Evolutionary conservation across 2,113 vertebrate genomes (phyloP).

Genomic region (Nannobrachium achirus): DNA sequence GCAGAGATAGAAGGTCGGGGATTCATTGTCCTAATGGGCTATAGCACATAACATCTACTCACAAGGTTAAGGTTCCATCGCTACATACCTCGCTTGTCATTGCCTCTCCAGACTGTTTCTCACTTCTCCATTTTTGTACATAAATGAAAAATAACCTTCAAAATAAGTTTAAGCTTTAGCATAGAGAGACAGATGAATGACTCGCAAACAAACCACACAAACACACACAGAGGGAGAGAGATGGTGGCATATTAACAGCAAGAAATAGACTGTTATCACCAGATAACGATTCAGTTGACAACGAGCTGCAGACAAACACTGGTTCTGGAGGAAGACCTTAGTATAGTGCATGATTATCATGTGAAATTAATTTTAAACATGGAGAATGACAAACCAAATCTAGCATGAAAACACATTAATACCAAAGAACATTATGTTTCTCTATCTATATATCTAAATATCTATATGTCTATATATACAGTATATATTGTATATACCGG

Average conservation of each 20-base stretch:
- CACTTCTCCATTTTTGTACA: too few relatives aligned
- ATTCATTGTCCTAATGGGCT: neutral
- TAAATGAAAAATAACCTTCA: too few relatives aligned
- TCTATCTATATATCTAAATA: too few relatives aligned
- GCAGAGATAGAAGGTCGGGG: neutral
- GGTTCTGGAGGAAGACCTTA: conserved; percentile 56
- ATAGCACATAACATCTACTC: neutral
- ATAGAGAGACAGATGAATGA: neutral
- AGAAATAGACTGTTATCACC: neutral
- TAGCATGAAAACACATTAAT: conserved; percentile 69
- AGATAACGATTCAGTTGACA: conserved; percentile 39
- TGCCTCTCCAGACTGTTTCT: too few relatives aligned
- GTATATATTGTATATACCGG: too few relatives aligned
- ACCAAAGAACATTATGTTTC: conserved; percentile 66
- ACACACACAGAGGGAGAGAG: neutral
- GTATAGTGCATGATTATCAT: conserved; percentile 58
- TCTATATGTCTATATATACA: too few relatives aligned
- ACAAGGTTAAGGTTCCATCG: neutral
- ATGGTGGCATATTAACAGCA: neutral
- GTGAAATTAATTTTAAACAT: conserved; percentile 62
- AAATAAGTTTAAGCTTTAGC: neutral
- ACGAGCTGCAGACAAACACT: conserved; percentile 46
- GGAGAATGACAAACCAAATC: conserved; percentile 71
- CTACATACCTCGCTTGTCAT: too few relatives aligned
- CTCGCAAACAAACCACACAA: neutral